Evolutionary conservation across 2,113 vertebrate species (phyloP), one percentile per base, ranked within the genome.

Genomic region (Passer domesticus): DNA sequence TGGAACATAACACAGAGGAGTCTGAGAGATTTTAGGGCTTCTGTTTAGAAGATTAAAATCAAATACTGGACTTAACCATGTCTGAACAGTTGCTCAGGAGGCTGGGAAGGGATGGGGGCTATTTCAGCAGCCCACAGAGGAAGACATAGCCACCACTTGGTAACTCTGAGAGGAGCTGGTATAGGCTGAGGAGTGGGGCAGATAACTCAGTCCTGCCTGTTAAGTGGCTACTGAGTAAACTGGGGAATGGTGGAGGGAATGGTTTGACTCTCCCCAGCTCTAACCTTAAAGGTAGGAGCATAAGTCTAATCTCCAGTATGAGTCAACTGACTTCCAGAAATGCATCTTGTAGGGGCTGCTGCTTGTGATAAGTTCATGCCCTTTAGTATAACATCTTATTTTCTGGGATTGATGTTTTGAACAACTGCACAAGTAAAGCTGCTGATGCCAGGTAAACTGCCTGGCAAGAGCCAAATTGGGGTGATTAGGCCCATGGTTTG

Each of bases 31-130:
- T 86, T 88, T 58, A 83, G 47, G 69, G 58, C 86, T 94, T 93
- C 90, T 94, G 66, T 92, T 94, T 53, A 84, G 77, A 89, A 76
- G 17, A 81, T 90, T 84, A 89, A 95, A 90, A 82, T 89, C 37
- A 82, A 83, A 69, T 87, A 62, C 49, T 72, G n/a, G 16, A 52
- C 66, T 82, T 78, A 82, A 39, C 31, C 4, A 1, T 82, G 52
- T 80, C 83, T 89, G 49, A 75, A 55, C 4, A 92, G 52, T 67
- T 67, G 39, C 23, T 62, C 15, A 41, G 68, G 68, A 89, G 17
- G 22, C 80, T 72, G 23, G 56, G 47, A 52, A 58, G 58, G 52
- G 47, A 13, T 7, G 9, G 49, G 35, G 58, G 14, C 58, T 67
- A 3, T 78, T 90, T 64, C 18, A 46, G 31, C 24, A 90, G 10